These are phyloP conservation scores for Zaprionus capensis DNA, from an alignment of 1,140 invertebrate species.

Conservation along the genomic window DNA sequence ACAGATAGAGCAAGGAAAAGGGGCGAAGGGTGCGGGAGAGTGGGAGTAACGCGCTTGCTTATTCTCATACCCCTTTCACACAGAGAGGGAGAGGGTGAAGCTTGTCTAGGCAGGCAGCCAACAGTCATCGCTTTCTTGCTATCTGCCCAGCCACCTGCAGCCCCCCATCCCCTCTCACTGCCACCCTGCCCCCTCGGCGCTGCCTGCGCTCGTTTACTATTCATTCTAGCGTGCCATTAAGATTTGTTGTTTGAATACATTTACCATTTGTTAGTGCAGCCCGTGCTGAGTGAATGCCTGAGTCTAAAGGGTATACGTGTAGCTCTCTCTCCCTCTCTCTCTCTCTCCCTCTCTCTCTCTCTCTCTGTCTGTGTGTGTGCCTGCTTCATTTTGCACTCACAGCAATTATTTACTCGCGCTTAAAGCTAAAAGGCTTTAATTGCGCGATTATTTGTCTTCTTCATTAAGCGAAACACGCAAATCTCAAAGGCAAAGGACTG, in stretches of 20 bases:
- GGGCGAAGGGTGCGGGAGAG: neutral
- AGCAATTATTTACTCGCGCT: constrained; percentile 83
- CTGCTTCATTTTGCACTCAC: constrained; percentile 74
- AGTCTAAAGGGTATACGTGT: constrained; percentile 18
- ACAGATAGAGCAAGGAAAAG: neutral
- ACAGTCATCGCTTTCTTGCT: constrained; percentile 37
- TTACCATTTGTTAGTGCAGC: constrained; percentile 79
- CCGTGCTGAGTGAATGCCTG: constrained; percentile 38
- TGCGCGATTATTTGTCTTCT: constrained; percentile 84
- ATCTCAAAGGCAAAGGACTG: constrained; percentile 76
- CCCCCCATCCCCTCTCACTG: constrained; percentile 14
- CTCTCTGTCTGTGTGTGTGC: constrained; percentile 33
- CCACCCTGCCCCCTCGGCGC: neutral
- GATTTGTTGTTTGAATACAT: constrained; percentile 83
- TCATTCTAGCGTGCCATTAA: constrained; percentile 82
- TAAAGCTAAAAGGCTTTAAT: constrained; percentile 84
- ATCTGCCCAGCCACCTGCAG: constrained; percentile 44
- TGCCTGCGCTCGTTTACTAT: constrained; percentile 73
- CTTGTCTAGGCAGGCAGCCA: constrained; percentile 42
- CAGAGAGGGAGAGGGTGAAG: neutral
- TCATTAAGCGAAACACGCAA: constrained; percentile 83
- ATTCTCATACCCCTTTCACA: neutral
- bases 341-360: constrained; percentile 3
- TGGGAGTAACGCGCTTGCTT: neutral
- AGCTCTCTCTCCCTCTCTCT: constrained; percentile 16